Base-by-base conservation (phyloP, 2,113 vertebrate genomes). In the Edolisoma coerulescens region DNA sequence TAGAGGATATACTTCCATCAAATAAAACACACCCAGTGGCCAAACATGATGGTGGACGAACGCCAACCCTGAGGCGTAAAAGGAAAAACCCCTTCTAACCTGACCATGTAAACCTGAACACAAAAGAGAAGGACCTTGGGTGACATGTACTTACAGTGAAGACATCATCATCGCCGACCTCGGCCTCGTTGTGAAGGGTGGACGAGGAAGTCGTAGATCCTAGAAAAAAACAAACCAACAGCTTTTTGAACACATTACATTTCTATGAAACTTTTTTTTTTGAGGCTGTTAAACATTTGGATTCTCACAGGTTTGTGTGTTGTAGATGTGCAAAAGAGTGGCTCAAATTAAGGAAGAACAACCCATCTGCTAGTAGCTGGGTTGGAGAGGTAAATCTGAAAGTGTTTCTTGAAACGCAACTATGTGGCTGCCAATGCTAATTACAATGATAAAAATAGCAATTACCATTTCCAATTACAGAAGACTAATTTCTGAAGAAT, bases 151-250 rank as follows among this genome's bases (percentile, higher is more conserved):
- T 99, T 96, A 99, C 99, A 64, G 99, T 99, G 95, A 99, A 99
- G 92, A 99, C 99, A 49, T 99, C 99, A 42, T 99, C 99, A 27
- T 99, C 99, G 0, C 99, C 99, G 13, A 99, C 98, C 95, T 99
- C 99, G 7, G 99, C 98, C 97, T 99, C 99, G 1, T 99, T 99
- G 95, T 99, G 99, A 96, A 99, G 98, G 11, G 99, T 99, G 88
- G 99, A 99, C 3, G 99, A 99, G 85, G 99, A 99, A 89, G 99
- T 99, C 0, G 99, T 99, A 84, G 99, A 99, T 88, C 99, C 99
- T 99, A 88, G 63, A 32, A 93, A 93, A 96, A 87, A 57, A 26
- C 49, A 83, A 44, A 30, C 30, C 39, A 44, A 20, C 19, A 69
- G 37, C 19, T 42, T 91, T 79, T 68, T 73, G 52, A 93, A 87